Evolutionary conservation across 2,888 invertebrate genomes (phyloP), one percentile per base, ranked within the genome.

Genomic region (Podotricha telesiphe): DNA sequence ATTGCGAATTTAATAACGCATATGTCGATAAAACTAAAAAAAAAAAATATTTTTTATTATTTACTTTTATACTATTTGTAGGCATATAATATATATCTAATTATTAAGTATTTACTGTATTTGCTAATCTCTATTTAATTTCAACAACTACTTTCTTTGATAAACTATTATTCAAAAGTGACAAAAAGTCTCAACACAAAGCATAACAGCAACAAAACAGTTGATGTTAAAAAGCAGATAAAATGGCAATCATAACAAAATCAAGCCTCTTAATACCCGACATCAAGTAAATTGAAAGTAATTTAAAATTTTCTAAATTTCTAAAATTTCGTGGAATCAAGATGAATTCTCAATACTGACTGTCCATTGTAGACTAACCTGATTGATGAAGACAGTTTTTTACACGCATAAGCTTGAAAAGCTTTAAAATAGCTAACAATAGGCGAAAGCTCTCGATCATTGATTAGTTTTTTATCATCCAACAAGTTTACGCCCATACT

Each of bases 401-500:
- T 90, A 59, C 45, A 11, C 84, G 79, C 83, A 83, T 84, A 87
- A 84, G 83, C 79, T 75, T 77, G 76, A 85, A 87, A 88, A 86
- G 86, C 84, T 77, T 72, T 74, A 78, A 86, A 87, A 85, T 85
- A 84, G 80, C 79, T 85, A 90, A 92, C 93, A 93, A 93, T 92
- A 79, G 91, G 76, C 78, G 78, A 78, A 82, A 82, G 66, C 81
- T 86, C 83, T 82, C 89, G 91, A 88, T 92, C 92, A 92, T 93
- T 91, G 93, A 92, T 93, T 93, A 91, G 85, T 91, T 92, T 91
- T 92, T 91, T 91, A 90, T 91, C 88, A 79, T 91, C 10, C 53
- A 91, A 90, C 91, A 91, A 84, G 90, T 90, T 87, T 88, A 93
- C 93, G 92, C 93, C 93, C 93, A 91, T 91, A 82, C 91, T 92